These are phyloP conservation scores for Epiblema foenella DNA, from an alignment of 2,888 invertebrate genomes.

Conservation along the genomic window DNA sequence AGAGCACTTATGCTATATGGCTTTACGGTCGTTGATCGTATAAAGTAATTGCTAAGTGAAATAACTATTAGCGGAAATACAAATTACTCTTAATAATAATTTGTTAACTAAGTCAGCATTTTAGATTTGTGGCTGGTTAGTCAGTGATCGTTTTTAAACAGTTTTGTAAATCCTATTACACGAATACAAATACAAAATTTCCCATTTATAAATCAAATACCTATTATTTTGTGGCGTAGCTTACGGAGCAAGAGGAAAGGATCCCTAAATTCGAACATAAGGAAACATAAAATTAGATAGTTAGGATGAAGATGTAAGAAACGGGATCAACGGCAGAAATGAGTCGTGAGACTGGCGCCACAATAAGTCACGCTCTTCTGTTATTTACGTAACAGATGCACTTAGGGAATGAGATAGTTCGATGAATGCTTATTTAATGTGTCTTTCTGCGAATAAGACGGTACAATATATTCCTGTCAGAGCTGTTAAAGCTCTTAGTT, in stretches of 20 bases:
- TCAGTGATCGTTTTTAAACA: not conserved
- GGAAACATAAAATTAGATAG: constrained; percentile 56
- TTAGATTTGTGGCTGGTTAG: not conserved
- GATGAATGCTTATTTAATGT: constrained; percentile 53
- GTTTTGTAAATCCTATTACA: not conserved
- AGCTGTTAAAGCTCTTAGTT: constrained; percentile 23
- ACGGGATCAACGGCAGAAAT: constrained; percentile 48
- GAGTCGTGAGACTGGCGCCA: constrained; percentile 53
- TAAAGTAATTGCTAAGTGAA: constrained; percentile 12
- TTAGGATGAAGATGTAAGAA: constrained; percentile 48
- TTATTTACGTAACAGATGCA: constrained; percentile 60
- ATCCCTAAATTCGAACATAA: constrained; percentile 53
- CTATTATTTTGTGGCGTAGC: constrained; percentile 9
- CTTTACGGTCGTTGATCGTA: constrained; percentile 18
- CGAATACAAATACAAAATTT: not conserved
- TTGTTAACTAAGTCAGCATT: not conserved
- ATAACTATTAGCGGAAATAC: not conserved
- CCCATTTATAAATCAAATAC: constrained; percentile 2
- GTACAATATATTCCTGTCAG: constrained; percentile 20
- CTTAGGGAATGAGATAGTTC: constrained; percentile 62
- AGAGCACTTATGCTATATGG: not conserved
- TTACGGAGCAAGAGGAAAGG: constrained; percentile 39
- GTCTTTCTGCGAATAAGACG: constrained; percentile 49
- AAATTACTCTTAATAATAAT: not conserved
- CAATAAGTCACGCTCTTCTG: constrained; percentile 56